Percentiles rank a stretch among this genome's conserved stretches.
Evolutionary conservation across 2,797 vertebrate genomes (phyloP).

Genomic region (Sphaeramia orbicularis): DNA sequence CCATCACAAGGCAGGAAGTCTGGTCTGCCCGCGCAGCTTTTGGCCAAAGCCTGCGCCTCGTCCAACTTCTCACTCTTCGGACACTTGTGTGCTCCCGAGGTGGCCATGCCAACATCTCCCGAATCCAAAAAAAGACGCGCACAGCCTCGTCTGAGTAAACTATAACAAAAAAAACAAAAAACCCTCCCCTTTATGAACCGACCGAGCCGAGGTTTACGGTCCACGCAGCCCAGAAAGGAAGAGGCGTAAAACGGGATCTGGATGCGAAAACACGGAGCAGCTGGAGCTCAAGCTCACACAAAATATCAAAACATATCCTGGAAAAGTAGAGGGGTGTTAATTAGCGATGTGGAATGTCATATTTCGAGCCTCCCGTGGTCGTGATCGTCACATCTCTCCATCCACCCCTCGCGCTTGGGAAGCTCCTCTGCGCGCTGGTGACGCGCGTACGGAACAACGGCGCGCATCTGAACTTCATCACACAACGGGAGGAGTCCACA

Average conservation of each 20-base stretch:
- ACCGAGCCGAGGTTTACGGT: slow-evolving; percentile 41
- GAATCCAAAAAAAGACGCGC: slow-evolving; percentile 39
- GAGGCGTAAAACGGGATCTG: background rate
- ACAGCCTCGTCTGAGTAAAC: slow-evolving; percentile 49
- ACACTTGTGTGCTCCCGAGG: slow-evolving; percentile 83
- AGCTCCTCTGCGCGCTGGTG: slow-evolving; percentile 71
- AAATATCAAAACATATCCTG: slow-evolving; percentile 33
- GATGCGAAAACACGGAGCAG: slow-evolving; percentile 38
- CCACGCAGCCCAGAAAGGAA: slow-evolving; percentile 41
- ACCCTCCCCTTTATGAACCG: background rate
- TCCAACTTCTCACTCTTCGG: slow-evolving; percentile 97
- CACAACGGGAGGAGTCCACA: slow-evolving; percentile 76
- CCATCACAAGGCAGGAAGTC: slow-evolving; percentile 99
- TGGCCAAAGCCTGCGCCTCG: slow-evolving; percentile 97
- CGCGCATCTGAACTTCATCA: slow-evolving; percentile 77
- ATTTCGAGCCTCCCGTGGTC: slow-evolving; percentile 50
- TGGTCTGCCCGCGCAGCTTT: slow-evolving; percentile 96
- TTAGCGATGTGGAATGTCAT: slow-evolving; percentile 19
- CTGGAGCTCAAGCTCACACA: slow-evolving; percentile 24
- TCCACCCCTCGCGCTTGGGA: slow-evolving; percentile 60
- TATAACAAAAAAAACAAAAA: slow-evolving; percentile 49
- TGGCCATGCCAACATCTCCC: slow-evolving; percentile 84
- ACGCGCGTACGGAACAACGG: slow-evolving; percentile 66
- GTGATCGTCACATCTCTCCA: slow-evolving; percentile 62
- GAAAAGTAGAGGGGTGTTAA: slow-evolving; percentile 29